Evolutionary conservation across 2,888 invertebrate genomes (phyloP).

Genomic region (Cheilosia scutellata): DNA sequence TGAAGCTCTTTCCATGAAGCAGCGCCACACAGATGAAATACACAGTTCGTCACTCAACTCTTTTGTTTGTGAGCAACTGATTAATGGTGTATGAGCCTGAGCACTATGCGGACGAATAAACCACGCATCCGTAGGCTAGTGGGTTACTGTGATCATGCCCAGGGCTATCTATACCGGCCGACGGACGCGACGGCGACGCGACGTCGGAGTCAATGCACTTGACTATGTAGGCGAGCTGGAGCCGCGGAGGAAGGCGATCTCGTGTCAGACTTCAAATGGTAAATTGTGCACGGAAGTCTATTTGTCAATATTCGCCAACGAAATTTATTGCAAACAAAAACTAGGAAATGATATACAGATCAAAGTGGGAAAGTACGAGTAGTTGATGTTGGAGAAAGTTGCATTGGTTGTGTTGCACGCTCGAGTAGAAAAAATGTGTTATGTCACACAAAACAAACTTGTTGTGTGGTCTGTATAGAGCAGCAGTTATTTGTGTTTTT

Average conservation of each 20-base stretch:
- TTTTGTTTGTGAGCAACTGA: conserved; percentile 40
- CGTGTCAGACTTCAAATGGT: conserved; percentile 38
- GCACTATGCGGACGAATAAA: conserved; percentile 22
- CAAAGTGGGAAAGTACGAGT: conserved; percentile 46
- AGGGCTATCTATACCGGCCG: conserved; percentile 8
- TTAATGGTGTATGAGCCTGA: not conserved
- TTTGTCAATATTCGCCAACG: conserved; percentile 66
- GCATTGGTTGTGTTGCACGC: conserved; percentile 60
- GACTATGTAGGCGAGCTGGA: conserved; percentile 34
- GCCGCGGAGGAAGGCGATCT: conserved; percentile 13
- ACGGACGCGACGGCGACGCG: not conserved
- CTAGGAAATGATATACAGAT: conserved; percentile 57
- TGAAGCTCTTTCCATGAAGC: conserved; percentile 15
- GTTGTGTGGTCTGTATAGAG: conserved; percentile 16
- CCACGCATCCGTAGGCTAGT: conserved; percentile 52
- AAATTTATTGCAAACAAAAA: conserved; percentile 64
- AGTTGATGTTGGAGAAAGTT: conserved; percentile 63
- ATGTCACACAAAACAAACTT: conserved; percentile 52
- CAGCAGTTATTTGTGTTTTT: not conserved
- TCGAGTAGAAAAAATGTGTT: conserved; percentile 46
- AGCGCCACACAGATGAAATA: conserved; percentile 10
- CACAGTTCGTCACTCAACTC: conserved; percentile 55
- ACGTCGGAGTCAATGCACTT: conserved; percentile 29
- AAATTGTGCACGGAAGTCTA: conserved; percentile 63
- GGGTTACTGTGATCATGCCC: conserved; percentile 54